A percentile compares a stretch with the other conserved stretches of the same genome.
Conservation (phyloP, 2,797 vertebrate species). For the Cossypha heuglini region DNA sequence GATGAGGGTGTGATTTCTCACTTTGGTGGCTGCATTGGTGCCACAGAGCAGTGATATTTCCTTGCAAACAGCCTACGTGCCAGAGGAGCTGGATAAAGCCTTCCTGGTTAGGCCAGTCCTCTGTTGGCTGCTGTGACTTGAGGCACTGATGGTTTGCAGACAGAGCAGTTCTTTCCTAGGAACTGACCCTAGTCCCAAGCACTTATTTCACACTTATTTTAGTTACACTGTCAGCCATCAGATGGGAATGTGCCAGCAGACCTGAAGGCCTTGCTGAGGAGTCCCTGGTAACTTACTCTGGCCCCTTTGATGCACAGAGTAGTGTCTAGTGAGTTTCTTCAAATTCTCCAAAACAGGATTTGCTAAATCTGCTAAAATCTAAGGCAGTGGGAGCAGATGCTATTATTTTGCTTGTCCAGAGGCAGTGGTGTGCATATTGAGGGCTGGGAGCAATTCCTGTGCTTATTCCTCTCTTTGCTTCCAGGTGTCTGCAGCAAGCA, state of each 20-base stretch:
- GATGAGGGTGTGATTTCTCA: background rate
- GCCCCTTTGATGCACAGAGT: background rate
- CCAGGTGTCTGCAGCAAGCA: conserved; percentile 79
- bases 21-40: background rate
- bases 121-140: background rate
- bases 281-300: background rate
- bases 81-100: background rate
- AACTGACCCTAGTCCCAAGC: background rate
- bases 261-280: background rate
- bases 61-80: background rate
- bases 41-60: background rate
- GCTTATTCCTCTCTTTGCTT: conserved; percentile 52
- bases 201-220: background rate
- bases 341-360: background rate
- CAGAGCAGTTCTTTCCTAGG: background rate
- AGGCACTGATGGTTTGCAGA: background rate
- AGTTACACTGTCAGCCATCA: background rate
- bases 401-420: background rate
- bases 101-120: background rate
- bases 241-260: background rate
- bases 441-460: background rate
- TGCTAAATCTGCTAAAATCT: background rate
- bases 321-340: background rate
- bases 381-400: background rate
- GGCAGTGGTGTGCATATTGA: background rate